Evolutionary conservation across 2,113 vertebrate genomes (phyloP), one percentile per base, ranked within the genome.

Genomic region (Callospermophilus lateralis): DNA sequence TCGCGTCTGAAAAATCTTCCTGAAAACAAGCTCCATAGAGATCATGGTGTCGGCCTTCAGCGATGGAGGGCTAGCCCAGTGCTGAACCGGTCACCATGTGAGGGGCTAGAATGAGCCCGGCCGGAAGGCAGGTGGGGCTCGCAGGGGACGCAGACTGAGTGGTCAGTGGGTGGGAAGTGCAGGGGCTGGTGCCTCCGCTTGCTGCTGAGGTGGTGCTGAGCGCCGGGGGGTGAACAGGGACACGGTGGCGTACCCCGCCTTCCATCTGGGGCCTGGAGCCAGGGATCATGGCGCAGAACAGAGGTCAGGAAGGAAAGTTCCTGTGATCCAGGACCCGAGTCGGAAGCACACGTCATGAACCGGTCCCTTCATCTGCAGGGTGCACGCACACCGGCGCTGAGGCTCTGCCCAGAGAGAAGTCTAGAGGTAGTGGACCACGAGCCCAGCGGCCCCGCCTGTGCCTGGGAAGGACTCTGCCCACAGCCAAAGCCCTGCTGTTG

Each of bases 371-470:
- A 1, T n/a, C 48, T n/a, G 32, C 17, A 32, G 42, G 30, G 45
- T 16, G 6, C 19, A 2, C 73, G 1, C 63, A 32, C 78, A 8
- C 17, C 28, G 9, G 72, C 6, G 17, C 86, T 34, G 16, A 11
- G 24, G 37, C 55, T 45, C 72, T 26, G 53, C 39, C 37, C 28
- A n/a, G 39, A 11, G 22, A 63, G 4, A n/a, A 19, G 37, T 51
- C 22, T 8, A 28, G 42, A 78, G n/a, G 19, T 16, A 11, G 34
- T 0, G 15, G 1, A 12, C 13, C 42, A 34, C 22, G 34, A 51
- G 1, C 8, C 19, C 0, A 20, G 39, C 0, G 1, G 30, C 5
- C 16, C 22, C 4, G 48, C 13, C 12, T 11, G 48, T 0, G 48
- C 48, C 48, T 1, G 48, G 48, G 48, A 51, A n/a, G n/a, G n/a